These are phyloP conservation scores for Tringa solitaria DNA, from an alignment of 2,113 vertebrate species.

Conservation along the genomic window DNA sequence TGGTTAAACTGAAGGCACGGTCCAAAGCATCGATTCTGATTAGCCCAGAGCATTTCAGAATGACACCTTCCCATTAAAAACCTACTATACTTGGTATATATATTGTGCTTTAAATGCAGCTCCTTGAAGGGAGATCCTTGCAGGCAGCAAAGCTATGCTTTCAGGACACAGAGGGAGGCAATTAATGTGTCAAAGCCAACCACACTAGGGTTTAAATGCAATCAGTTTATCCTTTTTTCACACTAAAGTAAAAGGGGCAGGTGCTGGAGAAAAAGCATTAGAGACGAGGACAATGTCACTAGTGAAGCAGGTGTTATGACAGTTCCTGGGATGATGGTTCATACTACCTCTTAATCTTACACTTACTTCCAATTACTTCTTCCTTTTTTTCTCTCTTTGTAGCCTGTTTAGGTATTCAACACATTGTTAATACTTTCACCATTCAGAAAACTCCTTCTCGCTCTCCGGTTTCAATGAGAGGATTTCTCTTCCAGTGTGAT, in stretches of 20 bases:
- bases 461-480: not conserved
- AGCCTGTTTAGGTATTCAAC: not conserved
- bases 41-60: not conserved
- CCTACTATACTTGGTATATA: not conserved
- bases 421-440: not conserved
- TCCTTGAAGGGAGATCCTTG: not conserved
- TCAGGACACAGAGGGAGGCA: fast-evolving
- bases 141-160: not conserved
- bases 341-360: not conserved
- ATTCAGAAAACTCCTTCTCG: not conserved
- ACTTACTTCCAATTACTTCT: not conserved
- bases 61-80: not conserved
- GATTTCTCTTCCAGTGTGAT: not conserved
- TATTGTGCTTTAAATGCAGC: not conserved
- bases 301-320: not conserved
- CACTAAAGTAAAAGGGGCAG: not conserved
- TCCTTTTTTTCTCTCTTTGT: not conserved
- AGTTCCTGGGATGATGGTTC: not conserved
- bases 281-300: not conserved
- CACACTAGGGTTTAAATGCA: not conserved
- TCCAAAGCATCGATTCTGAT: not conserved
- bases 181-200: not conserved
- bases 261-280: not conserved
- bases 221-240: not conserved
- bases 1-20: fast-evolving